Conservation (phyloP, 2,797 vertebrate genomes). For the Alca torda region DNA sequence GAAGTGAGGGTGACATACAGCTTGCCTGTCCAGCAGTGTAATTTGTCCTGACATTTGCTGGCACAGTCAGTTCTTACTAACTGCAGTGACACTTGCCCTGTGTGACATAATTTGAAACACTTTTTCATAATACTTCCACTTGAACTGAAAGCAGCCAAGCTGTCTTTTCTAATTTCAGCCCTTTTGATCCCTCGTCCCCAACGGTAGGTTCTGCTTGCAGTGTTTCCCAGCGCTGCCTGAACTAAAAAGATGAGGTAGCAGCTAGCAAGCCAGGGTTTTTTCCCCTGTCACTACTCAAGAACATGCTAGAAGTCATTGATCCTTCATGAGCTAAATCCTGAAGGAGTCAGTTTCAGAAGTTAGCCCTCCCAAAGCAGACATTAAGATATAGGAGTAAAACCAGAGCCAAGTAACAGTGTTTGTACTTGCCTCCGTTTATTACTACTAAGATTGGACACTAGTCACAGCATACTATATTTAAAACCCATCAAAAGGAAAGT, state of each 20-base stretch:
- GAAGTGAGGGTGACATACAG: not conserved
- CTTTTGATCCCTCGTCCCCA: not conserved
- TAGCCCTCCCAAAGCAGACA: not conserved
- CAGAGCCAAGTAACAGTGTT: not conserved
- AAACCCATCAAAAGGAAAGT: not conserved
- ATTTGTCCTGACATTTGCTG: slow-evolving; percentile 22
- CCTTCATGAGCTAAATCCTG: slow-evolving; percentile 9
- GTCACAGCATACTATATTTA: not conserved
- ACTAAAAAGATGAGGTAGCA: slow-evolving; percentile 5
- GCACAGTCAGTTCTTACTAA: not conserved
- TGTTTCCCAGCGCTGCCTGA: slow-evolving; percentile 4
- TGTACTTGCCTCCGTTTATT: not conserved
- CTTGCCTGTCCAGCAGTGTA: not conserved
- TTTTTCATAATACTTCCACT: slow-evolving; percentile 32
- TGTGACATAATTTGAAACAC: not conserved
- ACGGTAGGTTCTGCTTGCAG: slow-evolving; percentile 2
- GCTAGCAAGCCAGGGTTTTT: not conserved
- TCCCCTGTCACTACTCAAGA: not conserved
- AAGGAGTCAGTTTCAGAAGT: slow-evolving; percentile 16
- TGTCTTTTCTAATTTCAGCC: slow-evolving; percentile 46
- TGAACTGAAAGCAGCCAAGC: slow-evolving; percentile 26
- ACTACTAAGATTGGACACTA: not conserved
- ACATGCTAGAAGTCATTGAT: not conserved
- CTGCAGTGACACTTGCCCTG: not conserved
- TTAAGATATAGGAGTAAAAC: not conserved